Evolutionary conservation across 2,888 invertebrate species (phyloP), one percentile per base, ranked within the genome.

Genomic region (Pterostichus madidus): DNA sequence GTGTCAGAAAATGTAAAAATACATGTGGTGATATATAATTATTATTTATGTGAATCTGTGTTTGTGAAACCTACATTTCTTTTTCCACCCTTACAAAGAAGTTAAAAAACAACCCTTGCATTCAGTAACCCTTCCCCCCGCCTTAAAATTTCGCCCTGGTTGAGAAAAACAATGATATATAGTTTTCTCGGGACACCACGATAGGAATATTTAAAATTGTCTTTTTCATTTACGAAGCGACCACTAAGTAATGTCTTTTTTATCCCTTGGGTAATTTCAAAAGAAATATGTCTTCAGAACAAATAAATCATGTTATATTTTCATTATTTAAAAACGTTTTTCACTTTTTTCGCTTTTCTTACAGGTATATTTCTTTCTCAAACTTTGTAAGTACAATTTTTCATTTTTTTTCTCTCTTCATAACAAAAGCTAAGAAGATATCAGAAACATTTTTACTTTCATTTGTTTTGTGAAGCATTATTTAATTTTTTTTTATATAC

Each of bases 221-320:
- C 35, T 81, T 81, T 81, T 81, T 81, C 81, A 73, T 80, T 80
- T 80, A 56, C 13, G 24, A 11, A 52, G 24, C 71, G n/a, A 35
- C 46, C 59, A 81, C 44, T 52, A 68, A 81, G 87, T 89, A 89
- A 88, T 88, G 89, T 88, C 88, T 88, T 88, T 89, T 89, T 89
- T 89, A 89, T 88, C 89, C 88, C 88, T 46, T 81, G 85, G 87
- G 88, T 87, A 87, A 85, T 83, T 84, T 83, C 84, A 84, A 84
- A 84, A 85, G 85, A 85, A 86, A 85, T 85, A 86, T 86, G 86
- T 81, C 59, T 31, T 31, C 10, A n/a, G 35, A n/a, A 49, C 10
- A 39, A 8, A 73, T 81, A 81, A 59, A 73, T 81, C 73, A 81
- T 10, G 24, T 39, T 31, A 32, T 39, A 73, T 81, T 81, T 81